These are phyloP conservation scores for Alethe diademata DNA, from an alignment of 2,113 vertebrate genomes.

Conservation along the genomic window DNA sequence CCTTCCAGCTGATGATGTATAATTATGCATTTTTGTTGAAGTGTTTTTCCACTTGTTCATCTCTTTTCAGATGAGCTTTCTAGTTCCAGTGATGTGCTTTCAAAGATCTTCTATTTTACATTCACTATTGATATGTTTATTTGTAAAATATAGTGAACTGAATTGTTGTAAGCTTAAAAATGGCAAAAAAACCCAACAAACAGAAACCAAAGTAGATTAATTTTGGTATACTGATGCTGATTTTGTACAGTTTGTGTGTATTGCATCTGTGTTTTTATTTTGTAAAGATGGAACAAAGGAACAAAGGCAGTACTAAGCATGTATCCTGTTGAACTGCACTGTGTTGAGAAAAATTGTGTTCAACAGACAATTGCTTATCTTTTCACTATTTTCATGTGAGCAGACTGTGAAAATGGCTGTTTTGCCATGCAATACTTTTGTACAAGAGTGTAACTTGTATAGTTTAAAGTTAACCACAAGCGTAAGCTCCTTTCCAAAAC, in stretches of 20 bases:
- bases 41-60: conserved; percentile 38
- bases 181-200: not conserved
- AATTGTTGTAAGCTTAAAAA: conserved; percentile 54
- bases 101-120: conserved; percentile 58
- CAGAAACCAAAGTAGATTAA: conserved; percentile 68
- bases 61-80: conserved; percentile 59
- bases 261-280: conserved; percentile 41
- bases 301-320: conserved; percentile 20
- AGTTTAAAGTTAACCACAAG: not conserved
- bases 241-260: conserved; percentile 69
- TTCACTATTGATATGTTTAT: conserved; percentile 51
- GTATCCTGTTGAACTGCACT: conserved; percentile 50
- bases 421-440: conserved; percentile 46
- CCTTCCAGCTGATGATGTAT: conserved; percentile 83
- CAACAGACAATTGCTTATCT: conserved; percentile 43
- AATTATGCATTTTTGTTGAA: conserved; percentile 33
- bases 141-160: conserved; percentile 70
- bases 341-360: conserved; percentile 38
- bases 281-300: conserved; percentile 52
- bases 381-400: conserved; percentile 52
- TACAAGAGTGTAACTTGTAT: conserved; percentile 17
- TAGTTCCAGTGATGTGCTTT: conserved; percentile 54
- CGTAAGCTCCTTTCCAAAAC: not conserved
- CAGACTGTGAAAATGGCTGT: conserved; percentile 64
- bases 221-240: conserved; percentile 62